Percentiles rank a stretch among this genome's conserved stretches.
Conservation (phyloP, 2,888 invertebrate genomes). For the Camptogramma bilineatum region DNA sequence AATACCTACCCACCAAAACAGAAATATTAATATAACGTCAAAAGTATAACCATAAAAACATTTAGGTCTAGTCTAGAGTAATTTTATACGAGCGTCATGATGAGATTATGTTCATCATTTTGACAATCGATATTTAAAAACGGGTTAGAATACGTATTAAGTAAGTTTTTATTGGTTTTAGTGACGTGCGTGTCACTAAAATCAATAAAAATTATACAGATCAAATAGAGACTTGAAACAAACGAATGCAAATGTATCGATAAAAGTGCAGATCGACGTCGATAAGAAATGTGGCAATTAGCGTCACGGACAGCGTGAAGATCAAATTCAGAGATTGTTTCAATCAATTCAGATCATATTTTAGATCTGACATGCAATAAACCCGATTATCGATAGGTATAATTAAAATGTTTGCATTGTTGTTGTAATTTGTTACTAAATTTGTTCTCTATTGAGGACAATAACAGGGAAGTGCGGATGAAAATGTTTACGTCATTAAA, state of each 20-base stretch:
- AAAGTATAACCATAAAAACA: too few species aligned
- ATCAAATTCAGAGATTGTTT: slow-evolving; percentile 66
- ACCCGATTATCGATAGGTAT: slow-evolving; percentile 48
- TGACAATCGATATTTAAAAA: neutral
- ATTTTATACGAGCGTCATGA: too few species aligned
- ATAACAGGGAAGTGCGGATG: slow-evolving; percentile 2
- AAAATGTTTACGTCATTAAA: neutral
- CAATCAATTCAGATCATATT: slow-evolving; percentile 64
- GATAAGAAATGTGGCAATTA: slow-evolving; percentile 73
- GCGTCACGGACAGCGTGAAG: slow-evolving; percentile 69
- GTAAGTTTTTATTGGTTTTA: too few species aligned
- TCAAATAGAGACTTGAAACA: slow-evolving; percentile 22
- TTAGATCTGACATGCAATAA: slow-evolving; percentile 53
- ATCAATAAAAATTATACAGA: neutral
- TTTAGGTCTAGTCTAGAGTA: too few species aligned
- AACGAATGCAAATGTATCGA: slow-evolving; percentile 50
- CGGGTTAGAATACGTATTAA: neutral
- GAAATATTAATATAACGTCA: too few species aligned
- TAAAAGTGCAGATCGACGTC: slow-evolving; percentile 56
- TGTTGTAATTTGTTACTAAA: slow-evolving; percentile 27
- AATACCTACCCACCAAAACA: too few species aligned
- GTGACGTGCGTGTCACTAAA: neutral
- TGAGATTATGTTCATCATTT: too few species aligned
- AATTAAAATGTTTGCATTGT: slow-evolving; percentile 41
- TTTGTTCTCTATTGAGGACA: slow-evolving; percentile 13